Evolutionary conservation across 2,888 invertebrate genomes (phyloP).

Genomic region (Athrips mouffetella): DNA sequence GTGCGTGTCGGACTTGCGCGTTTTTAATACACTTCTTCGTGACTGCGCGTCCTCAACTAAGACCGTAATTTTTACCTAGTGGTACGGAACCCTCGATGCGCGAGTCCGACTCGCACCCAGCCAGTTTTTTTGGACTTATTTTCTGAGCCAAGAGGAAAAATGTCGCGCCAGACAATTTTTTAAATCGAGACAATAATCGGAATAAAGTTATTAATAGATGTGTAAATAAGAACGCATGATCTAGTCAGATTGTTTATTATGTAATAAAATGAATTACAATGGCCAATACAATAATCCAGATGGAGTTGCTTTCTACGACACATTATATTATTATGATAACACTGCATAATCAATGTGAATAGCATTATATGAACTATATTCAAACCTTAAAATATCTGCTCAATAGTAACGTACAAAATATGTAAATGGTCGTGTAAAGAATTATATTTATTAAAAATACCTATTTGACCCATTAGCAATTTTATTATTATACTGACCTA

Average conservation of each 20-base stretch:
- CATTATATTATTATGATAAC: too few species aligned
- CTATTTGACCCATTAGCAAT: too few species aligned
- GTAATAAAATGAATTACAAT: conserved; percentile 36
- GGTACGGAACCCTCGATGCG: too few species aligned
- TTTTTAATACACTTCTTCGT: too few species aligned
- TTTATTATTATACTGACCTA: conserved; percentile 55
- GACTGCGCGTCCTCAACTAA: too few species aligned
- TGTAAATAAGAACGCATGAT: conserved; percentile 39
- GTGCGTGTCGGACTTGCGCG: too few species aligned
- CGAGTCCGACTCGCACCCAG: too few species aligned
- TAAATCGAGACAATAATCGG: too few species aligned
- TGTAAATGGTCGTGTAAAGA: conserved; percentile 42
- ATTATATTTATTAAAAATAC: conserved; percentile 46
- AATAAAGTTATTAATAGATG: not conserved
- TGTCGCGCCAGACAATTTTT: too few species aligned
- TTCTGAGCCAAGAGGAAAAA: too few species aligned
- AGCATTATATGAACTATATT: conserved; percentile 35
- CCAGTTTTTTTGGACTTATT: too few species aligned
- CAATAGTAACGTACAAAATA: conserved; percentile 64
- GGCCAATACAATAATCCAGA: conserved; percentile 54
- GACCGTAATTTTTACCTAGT: too few species aligned
- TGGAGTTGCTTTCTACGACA: conserved; percentile 58
- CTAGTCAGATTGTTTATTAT: conserved; percentile 72
- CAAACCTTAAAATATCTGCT: conserved; percentile 43
- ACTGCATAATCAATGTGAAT: conserved; percentile 32